Evolutionary conservation across 2,113 vertebrate species (phyloP).

Genomic region (Aptenodytes patagonicus): DNA sequence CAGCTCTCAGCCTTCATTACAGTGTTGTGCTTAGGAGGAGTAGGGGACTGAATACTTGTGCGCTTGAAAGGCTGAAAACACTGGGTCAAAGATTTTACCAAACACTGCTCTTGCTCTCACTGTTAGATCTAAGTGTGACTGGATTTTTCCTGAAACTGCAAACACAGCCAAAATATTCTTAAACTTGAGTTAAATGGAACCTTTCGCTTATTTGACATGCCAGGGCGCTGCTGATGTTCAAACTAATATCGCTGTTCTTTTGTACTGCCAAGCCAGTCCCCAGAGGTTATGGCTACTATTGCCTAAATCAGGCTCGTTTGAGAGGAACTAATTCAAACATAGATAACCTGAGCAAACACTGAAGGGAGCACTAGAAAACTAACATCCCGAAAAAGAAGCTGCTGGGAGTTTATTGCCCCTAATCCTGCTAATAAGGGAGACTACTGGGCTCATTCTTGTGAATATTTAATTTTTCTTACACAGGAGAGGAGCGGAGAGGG

Average conservation of each 20-base stretch:
- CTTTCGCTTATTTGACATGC: not conserved
- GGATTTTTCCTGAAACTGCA: not conserved
- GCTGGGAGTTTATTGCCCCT: not conserved
- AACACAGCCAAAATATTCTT: not conserved
- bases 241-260: not conserved
- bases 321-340: not conserved
- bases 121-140: not conserved
- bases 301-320: not conserved
- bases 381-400: not conserved
- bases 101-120: not conserved
- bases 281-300: not conserved
- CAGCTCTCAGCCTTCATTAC: not conserved
- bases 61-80: not conserved
- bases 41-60: not conserved
- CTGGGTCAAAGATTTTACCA: not conserved
- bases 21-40: not conserved
- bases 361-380: not conserved
- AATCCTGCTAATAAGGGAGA: not conserved
- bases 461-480: not conserved
- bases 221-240: not conserved
- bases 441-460: not conserved
- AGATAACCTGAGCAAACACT: not conserved
- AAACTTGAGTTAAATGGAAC: not conserved
- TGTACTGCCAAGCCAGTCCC: not conserved
- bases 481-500: not conserved